Percentiles rank a stretch among this genome's conserved stretches.
These are phyloP conservation scores for Nomada ferruginata DNA, from an alignment of 2,888 invertebrate genomes.

Conservation along the genomic window DNA sequence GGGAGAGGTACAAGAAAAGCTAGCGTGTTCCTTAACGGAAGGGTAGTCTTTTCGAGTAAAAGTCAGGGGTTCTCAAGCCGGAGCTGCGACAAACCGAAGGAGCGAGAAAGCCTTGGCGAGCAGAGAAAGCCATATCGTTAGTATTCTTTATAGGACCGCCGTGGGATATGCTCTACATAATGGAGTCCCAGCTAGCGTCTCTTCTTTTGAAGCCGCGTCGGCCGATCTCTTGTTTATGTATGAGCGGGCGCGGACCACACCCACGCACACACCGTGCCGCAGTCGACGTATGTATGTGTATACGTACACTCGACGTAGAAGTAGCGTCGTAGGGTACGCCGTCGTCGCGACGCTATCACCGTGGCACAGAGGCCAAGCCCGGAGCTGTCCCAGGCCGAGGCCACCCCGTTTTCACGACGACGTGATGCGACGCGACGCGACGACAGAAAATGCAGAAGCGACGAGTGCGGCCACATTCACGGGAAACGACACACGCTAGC, in stretches of 20 bases:
- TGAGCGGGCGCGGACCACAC: slow-evolving; percentile 82
- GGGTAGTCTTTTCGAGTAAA: slow-evolving; percentile 23
- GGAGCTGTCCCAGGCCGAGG: slow-evolving; percentile 63
- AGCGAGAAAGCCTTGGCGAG: slow-evolving; percentile 51
- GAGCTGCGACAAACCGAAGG: slow-evolving; percentile 7
- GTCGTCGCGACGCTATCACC: slow-evolving; percentile 58
- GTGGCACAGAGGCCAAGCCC: slow-evolving; percentile 19
- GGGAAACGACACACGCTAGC: slow-evolving; percentile 67
- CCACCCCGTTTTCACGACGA: slow-evolving; percentile 63
- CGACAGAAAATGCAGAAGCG: slow-evolving; percentile 61
- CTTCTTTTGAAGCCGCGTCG: slow-evolving; percentile 83
- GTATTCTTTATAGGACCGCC: slow-evolving; percentile 83
- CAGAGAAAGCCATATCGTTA: slow-evolving; percentile 83
- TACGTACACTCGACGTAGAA: neutral
- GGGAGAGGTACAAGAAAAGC: neutral
- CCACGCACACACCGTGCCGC: slow-evolving; percentile 49
- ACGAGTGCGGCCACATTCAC: slow-evolving; percentile 65
- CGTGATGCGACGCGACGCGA: slow-evolving; percentile 60
- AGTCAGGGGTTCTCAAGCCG: slow-evolving; percentile 46
- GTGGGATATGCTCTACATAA: slow-evolving; percentile 84
- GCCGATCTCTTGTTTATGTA: slow-evolving; percentile 84
- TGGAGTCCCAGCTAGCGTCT: slow-evolving; percentile 82
- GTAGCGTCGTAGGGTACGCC: slow-evolving; percentile 2
- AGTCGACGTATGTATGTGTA: no score
- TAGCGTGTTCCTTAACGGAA: slow-evolving; percentile 34